These are phyloP conservation scores for Calidris pygmaea DNA, from an alignment of 2,113 vertebrate species.

Conservation along the genomic window DNA sequence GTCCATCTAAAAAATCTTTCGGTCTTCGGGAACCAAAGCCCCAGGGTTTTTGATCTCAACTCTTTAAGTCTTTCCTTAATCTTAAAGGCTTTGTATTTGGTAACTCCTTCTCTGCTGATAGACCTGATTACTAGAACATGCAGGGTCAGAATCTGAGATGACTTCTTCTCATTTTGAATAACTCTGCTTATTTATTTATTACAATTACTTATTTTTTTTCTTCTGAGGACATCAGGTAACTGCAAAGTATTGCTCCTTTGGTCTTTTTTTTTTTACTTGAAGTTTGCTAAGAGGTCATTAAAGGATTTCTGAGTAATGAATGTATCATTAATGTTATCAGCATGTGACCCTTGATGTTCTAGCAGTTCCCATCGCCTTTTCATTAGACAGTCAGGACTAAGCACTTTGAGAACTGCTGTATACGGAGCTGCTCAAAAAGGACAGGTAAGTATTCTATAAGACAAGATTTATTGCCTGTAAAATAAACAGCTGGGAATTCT, in stretches of 20 bases:
- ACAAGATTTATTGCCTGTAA: neutral
- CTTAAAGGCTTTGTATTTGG: conserved; percentile 8
- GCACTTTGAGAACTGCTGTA: neutral
- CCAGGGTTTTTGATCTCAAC: conserved; percentile 1
- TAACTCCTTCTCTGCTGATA: conserved; percentile 11
- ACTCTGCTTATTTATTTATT: conserved; percentile 42
- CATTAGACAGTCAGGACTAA: neutral
- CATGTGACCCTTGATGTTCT: neutral
- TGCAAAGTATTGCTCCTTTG: neutral
- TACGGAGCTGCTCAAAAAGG: neutral
- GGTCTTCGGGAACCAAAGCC: neutral
- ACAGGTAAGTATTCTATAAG: neutral
- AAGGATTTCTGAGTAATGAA: neutral
- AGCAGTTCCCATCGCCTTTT: neutral
- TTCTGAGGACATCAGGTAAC: neutral
- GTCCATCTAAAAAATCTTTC: neutral
- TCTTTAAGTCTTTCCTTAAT: conserved; percentile 8
- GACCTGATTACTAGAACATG: neutral
- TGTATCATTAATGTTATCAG: neutral
- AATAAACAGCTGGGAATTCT: neutral
- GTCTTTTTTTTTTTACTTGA: neutral
- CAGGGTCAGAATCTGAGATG: neutral
- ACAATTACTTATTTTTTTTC: neutral
- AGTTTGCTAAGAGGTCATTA: neutral
- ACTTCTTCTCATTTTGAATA: neutral